These are phyloP conservation scores for Lepidocyrtinus sp. DNA, from an alignment of 2,888 invertebrate species.

Conservation along the genomic window DNA sequence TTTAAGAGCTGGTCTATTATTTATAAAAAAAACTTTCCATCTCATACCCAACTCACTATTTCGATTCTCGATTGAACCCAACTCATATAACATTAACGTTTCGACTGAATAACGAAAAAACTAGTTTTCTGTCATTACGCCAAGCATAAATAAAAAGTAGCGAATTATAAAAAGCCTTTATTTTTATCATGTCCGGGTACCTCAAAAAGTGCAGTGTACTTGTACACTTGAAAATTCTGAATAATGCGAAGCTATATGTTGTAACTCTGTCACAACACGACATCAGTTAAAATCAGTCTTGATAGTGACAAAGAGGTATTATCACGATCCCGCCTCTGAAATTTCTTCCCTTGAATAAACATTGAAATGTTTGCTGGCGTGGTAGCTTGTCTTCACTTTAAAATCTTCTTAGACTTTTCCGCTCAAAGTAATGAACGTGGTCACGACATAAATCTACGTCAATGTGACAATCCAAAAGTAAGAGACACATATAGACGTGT, in stretches of 20 bases:
- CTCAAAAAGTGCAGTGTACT: background rate
- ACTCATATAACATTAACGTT: constrained; percentile 35
- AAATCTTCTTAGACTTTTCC: constrained; percentile 6
- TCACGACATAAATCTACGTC: constrained; percentile 60
- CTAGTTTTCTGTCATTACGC: constrained; percentile 57
- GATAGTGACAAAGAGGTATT: constrained; percentile 11
- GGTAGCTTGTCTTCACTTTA: background rate
- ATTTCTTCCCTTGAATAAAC: constrained; percentile 4
- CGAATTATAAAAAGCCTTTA: background rate
- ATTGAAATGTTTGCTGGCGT: constrained; percentile 2
- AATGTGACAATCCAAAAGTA: constrained; percentile 25
- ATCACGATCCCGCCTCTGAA: constrained; percentile 9
- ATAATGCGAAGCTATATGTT: background rate
- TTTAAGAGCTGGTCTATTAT: background rate
- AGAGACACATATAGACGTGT: constrained; percentile 3
- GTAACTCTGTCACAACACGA: constrained; percentile 12
- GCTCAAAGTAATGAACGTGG: constrained; percentile 39
- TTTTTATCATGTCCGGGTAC: background rate
- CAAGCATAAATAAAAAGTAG: constrained; percentile 32
- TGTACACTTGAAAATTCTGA: constrained; percentile 10
- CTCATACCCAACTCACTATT: background rate
- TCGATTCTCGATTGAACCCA: constrained; percentile 49
- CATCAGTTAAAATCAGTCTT: constrained; percentile 17
- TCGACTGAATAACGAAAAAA: constrained; percentile 22
- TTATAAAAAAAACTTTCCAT: constrained; percentile 5